Base-by-base conservation (phyloP, 2,797 vertebrate species). In the Xerus rutilus region DNA sequence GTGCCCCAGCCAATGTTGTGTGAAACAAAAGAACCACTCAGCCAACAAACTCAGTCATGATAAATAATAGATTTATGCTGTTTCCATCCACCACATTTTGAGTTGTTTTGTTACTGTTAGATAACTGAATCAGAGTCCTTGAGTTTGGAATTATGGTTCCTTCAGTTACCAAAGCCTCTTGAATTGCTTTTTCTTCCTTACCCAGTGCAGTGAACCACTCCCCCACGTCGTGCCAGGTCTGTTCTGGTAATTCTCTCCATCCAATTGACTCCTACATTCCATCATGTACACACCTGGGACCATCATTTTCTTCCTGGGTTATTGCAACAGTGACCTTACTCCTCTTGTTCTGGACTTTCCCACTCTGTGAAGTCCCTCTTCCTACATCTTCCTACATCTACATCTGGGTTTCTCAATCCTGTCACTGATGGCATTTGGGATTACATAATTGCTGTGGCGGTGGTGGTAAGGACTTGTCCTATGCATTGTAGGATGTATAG, bases 401-500 rank as follows among this genome's bases (percentile, higher is more conserved):
- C 54, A 35, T 21, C 13, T 17, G 13, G 12, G 25, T 21, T 93
- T 82, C 54, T 84, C 7, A 7, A 9, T 32, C 10, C 65, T 30
- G 3, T 47, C 25, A 18, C 11, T 18, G n/a, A 43, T 35, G 15
- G 47, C 18, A 43, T 62, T 82, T 67, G 45, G 59, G 52, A 21
- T 9, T 4, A 32, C 7, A 32, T 18, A 32, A 72, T 70, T 30
- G 9, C 30, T 78, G 13, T 18, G 23, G 23, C 15, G 2, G 8
- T 25, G 14, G 18, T 35, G 25, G 35, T n/a, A 32, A 67, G 35
- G 21, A 35, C 17, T 20, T 89, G 2, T 17, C 5, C 32, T 45
- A 5, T n/a, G 23, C 0, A 12, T 23, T 14, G 0, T 12, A 14
- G 45, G 35, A 3, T 6, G 25, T 14, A 25, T 9, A n/a, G 15